phyloP scores from a whole-genome alignment of 2,797 vertebrate genomes.

The Hirundo rustica region DNA sequence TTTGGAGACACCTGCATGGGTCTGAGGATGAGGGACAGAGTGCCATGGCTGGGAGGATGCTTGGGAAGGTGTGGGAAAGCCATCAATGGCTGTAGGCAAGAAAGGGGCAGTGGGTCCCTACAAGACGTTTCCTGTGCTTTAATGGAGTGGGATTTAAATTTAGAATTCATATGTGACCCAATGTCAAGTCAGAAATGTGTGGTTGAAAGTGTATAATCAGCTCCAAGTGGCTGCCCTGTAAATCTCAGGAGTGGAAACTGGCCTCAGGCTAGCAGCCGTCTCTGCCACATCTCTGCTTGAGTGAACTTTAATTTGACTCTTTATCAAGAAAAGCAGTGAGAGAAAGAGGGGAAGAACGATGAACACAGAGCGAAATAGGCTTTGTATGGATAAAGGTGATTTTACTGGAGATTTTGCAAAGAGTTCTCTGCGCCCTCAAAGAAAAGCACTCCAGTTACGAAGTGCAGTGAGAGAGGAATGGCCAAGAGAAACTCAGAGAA shows the following conservation, averaged over 20 bases:
- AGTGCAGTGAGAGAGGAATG: not conserved
- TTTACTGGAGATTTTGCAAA: not conserved
- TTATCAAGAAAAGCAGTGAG: slow-evolving; percentile 42
- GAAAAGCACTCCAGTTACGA: not conserved
- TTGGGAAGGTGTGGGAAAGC: not conserved
- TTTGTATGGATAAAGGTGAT: not conserved
- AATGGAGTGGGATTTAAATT: not conserved
- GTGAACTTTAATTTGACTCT: slow-evolving; percentile 63
- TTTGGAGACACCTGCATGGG: not conserved
- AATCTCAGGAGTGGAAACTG: slow-evolving; percentile 61
- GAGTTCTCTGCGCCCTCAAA: not conserved
- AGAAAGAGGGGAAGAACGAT: not conserved
- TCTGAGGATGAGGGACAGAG: not conserved
- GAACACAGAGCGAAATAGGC: not conserved
- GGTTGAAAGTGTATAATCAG: slow-evolving; percentile 39
- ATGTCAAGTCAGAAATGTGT: slow-evolving; percentile 46
- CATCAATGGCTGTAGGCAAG: not conserved
- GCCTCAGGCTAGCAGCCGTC: slow-evolving; percentile 51
- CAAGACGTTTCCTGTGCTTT: rapidly evolving
- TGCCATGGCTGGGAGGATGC: not conserved
- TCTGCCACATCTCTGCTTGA: slow-evolving; percentile 22
- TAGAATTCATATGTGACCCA: not conserved
- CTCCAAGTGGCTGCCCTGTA: slow-evolving; percentile 55
- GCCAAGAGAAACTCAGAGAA: not conserved
- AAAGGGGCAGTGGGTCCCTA: not conserved